Conservation (phyloP, 2,797 vertebrate genomes). For the Anomalospiza imberbis region DNA sequence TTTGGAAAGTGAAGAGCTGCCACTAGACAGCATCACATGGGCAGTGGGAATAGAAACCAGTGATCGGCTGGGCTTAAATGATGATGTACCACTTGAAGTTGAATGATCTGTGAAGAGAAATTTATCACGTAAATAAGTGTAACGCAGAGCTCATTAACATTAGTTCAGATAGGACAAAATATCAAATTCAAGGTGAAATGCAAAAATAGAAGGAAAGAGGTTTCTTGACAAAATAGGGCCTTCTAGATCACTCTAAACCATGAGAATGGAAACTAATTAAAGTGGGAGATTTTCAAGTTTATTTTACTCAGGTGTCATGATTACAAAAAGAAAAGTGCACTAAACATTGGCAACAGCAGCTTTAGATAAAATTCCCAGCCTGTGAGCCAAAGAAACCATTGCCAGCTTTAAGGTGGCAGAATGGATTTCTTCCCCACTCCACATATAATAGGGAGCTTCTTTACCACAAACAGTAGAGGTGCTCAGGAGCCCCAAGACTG, state of each 20-base stretch:
- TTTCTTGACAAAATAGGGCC: neutral
- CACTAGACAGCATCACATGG: constrained; percentile 84
- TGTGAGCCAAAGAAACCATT: neutral
- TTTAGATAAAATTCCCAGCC: neutral
- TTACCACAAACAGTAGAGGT: neutral
- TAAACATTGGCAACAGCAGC: neutral
- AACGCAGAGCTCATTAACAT: neutral
- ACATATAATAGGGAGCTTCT: neutral
- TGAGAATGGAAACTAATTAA: neutral
- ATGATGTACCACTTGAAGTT: constrained; percentile 85
- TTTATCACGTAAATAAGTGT: neutral
- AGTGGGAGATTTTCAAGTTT: neutral
- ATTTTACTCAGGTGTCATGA: neutral
- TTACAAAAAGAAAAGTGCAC: neutral
- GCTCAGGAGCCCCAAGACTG: neutral
- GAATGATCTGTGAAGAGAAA: constrained; percentile 84
- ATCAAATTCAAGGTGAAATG: neutral
- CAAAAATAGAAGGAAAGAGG: neutral
- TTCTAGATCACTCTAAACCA: neutral
- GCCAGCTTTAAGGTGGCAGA: neutral
- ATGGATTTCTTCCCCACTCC: neutral
- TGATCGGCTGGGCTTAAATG: constrained; percentile 80
- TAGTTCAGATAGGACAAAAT: neutral
- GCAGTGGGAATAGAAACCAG: constrained; percentile 83
- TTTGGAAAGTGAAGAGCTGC: constrained; percentile 74